phyloP scores from a whole-genome alignment of 1,140 invertebrate species.

The Batillaria attramentaria region DNA sequence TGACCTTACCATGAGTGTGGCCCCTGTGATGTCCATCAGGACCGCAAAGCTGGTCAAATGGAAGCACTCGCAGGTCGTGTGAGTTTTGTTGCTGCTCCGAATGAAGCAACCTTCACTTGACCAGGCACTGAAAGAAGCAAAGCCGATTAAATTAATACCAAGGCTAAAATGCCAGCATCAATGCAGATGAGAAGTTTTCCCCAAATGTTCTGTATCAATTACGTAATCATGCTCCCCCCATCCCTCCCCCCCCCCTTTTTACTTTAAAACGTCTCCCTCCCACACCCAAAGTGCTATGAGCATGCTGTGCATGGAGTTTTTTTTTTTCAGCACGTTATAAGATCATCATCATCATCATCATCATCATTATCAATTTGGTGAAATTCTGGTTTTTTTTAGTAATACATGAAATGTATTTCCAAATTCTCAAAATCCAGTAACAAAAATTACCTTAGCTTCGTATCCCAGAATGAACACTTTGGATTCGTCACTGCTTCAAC shows the following conservation, averaged over 20 bases:
- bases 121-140: conserved; percentile 76
- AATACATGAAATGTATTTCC: too few species aligned
- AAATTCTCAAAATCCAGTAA: too few species aligned
- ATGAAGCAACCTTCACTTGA: conserved; percentile 91
- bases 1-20: conserved; percentile 22
- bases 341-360: too few species aligned
- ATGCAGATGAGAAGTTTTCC: too few species aligned
- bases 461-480: conserved; percentile 95
- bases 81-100: conserved; percentile 85
- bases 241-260: background rate
- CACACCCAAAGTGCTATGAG: too few species aligned
- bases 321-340: too few species aligned
- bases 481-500: conserved; percentile 71
- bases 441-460: conserved; percentile 69
- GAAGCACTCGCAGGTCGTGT: conserved; percentile 93
- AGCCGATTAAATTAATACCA: background rate
- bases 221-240: background rate
- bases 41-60: conserved; percentile 98
- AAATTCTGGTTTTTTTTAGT: too few species aligned
- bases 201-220: too few species aligned
- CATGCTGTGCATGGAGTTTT: too few species aligned
- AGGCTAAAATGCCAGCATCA: background rate
- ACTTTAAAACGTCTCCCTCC: background rate
- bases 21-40: conserved; percentile 63
- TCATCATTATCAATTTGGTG: too few species aligned